Conservation (phyloP, 2,797 vertebrate species). For the Sylvia borin region DNA sequence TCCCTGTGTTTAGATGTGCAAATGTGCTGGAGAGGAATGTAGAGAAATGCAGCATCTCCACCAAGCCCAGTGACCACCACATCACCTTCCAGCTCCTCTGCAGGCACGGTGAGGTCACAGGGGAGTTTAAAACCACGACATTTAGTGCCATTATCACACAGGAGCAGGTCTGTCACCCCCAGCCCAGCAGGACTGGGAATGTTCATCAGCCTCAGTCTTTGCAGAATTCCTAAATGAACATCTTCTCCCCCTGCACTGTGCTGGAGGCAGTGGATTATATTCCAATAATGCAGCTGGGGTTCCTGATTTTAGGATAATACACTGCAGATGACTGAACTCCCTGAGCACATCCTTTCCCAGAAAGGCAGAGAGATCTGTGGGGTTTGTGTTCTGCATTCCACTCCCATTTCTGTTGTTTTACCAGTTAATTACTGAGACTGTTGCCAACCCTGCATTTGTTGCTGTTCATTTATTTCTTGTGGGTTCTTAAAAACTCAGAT, state of each 20-base stretch:
- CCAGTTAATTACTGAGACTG: neutral
- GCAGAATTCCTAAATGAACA: neutral
- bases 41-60: conserved; percentile 81
- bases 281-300: neutral
- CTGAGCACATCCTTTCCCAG: neutral
- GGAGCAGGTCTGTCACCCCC: neutral
- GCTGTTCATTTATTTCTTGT: neutral
- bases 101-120: conserved; percentile 84
- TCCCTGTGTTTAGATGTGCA: conserved; percentile 88
- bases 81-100: conserved; percentile 88
- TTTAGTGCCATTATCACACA: neutral
- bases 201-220: neutral
- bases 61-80: conserved; percentile 12
- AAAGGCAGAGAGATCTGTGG: neutral
- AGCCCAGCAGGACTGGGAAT: neutral
- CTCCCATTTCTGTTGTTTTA: neutral
- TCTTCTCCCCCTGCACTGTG: neutral
- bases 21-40: conserved; percentile 87
- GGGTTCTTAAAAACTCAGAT: neutral
- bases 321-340: neutral
- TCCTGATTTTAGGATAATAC: neutral
- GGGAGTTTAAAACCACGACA: neutral
- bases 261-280: neutral
- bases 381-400: neutral
- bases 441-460: neutral